These are phyloP conservation scores for Phrynosoma platyrhinos DNA, from an alignment of 2,113 vertebrate species.

Conservation along the genomic window DNA sequence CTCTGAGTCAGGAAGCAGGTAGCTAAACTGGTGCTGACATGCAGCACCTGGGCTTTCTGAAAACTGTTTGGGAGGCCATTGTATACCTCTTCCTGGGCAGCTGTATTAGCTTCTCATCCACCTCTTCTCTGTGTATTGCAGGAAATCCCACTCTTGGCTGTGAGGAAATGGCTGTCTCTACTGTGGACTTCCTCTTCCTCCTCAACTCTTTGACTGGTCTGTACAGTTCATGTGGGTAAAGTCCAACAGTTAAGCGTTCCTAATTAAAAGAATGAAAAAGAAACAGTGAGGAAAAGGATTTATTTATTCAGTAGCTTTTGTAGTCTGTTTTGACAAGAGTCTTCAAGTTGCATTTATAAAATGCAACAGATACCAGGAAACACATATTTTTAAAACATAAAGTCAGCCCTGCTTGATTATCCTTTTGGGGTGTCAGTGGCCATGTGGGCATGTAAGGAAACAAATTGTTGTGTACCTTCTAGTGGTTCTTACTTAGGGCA, in stretches of 20 bases:
- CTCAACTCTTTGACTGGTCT: neutral
- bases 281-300: conserved; percentile 2
- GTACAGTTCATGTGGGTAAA: conserved; percentile 48
- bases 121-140: conserved; percentile 42
- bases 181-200: conserved; percentile 26
- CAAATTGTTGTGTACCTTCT: neutral
- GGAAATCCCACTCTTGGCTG: conserved; percentile 27
- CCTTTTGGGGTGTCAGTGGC: too few species aligned
- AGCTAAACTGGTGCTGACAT: neutral
- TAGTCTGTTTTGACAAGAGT: neutral
- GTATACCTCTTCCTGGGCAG: neutral
- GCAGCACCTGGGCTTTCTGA: neutral
- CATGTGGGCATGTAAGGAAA: too few species aligned
- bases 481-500: too few species aligned
- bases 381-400: neutral
- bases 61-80: neutral
- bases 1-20: neutral
- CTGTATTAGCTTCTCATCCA: neutral
- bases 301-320: neutral
- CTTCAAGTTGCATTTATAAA: neutral
- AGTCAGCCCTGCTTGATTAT: neutral
- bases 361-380: neutral
- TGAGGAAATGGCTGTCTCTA: conserved; percentile 11
- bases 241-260: neutral
- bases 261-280: conserved; percentile 57